Evolutionary conservation across 1,140 invertebrate species (phyloP), one percentile per base, ranked within the genome.

Genomic region (Cephus cinctus): DNA sequence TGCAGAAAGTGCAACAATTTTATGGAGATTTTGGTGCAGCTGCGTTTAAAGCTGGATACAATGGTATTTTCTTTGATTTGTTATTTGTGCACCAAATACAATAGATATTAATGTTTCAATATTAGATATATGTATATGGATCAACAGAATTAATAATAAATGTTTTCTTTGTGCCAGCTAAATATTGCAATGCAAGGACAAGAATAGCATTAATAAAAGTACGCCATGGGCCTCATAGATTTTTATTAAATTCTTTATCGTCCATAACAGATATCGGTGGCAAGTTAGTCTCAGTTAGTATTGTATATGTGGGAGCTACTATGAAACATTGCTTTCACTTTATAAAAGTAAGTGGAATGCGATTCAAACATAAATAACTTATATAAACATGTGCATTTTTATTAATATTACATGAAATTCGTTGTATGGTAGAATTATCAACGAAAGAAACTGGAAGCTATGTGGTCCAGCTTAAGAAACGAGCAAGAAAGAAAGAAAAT

Each of bases 301-400:
- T 83, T 30, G 65, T 89, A 12, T 88, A 89, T 62, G 75, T 82
- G 1, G 87, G 88, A 34, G 88, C 87, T n/a, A 88, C 88, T 8
- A 75, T 91, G 16, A 87, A 83, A 67, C 84, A 90, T 43, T 88
- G 87, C 72, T 89, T 87, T 63, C 79, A 82, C 54, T 88, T 86
- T 64, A 81, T 90, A 36, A 72, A 69, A 59, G 78, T 79, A 64
- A 62, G 46, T 52, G 19, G 12, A 41, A 9, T 27, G 1, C 34
- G 5, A 19, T 11, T 4, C 1, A 5, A 6, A 1, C n/a, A 14
- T 36, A 0, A 16, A 9, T 6, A 19, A 23, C 35, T 9, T 32
- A 19, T n/a, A 34, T 11, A 45, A 21, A 8, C 9, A 31, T n/a
- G 32, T 16, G 2, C 23, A 23, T n/a, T 11, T n/a, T 8, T 20